phyloP scores from a whole-genome alignment of 1,140 invertebrate genomes.

The Batillaria attramentaria region DNA sequence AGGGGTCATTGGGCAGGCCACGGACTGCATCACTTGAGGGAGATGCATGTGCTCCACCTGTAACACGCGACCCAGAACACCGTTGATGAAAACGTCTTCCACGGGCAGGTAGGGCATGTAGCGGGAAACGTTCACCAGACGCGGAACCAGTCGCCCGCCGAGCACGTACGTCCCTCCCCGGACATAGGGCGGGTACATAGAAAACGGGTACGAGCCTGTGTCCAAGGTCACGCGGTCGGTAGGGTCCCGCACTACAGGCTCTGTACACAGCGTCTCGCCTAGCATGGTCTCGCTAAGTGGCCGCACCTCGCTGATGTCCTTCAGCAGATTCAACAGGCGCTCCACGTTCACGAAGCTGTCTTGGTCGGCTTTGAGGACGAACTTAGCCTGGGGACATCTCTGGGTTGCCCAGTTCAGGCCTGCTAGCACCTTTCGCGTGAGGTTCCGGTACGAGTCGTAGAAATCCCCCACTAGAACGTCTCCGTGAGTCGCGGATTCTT shows the following conservation, averaged over 20 bases:
- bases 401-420: slow-evolving; percentile 83
- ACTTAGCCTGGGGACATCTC: slow-evolving; percentile 77
- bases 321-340: slow-evolving; percentile 31
- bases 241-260: slow-evolving; percentile 28
- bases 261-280: slow-evolving; percentile 20
- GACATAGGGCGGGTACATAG: slow-evolving; percentile 59
- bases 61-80: slow-evolving; percentile 37
- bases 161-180: slow-evolving; percentile 67
- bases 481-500: slow-evolving; percentile 36
- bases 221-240: slow-evolving; percentile 25
- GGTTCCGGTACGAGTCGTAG: slow-evolving; percentile 55
- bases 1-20: neutral
- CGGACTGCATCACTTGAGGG: slow-evolving; percentile 12
- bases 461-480: slow-evolving; percentile 60
- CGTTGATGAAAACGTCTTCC: slow-evolving; percentile 70
- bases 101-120: slow-evolving; percentile 53
- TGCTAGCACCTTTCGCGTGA: slow-evolving; percentile 79
- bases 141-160: slow-evolving; percentile 53
- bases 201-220: slow-evolving; percentile 32
- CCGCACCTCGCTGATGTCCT: neutral
- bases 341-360: slow-evolving; percentile 87
- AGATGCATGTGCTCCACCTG: slow-evolving; percentile 32
- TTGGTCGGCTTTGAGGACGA: slow-evolving; percentile 90
- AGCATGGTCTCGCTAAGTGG: neutral
- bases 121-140: slow-evolving; percentile 53